Evolutionary conservation across 2,113 vertebrate species (phyloP).

Genomic region (Isurus oxyrinchus): DNA sequence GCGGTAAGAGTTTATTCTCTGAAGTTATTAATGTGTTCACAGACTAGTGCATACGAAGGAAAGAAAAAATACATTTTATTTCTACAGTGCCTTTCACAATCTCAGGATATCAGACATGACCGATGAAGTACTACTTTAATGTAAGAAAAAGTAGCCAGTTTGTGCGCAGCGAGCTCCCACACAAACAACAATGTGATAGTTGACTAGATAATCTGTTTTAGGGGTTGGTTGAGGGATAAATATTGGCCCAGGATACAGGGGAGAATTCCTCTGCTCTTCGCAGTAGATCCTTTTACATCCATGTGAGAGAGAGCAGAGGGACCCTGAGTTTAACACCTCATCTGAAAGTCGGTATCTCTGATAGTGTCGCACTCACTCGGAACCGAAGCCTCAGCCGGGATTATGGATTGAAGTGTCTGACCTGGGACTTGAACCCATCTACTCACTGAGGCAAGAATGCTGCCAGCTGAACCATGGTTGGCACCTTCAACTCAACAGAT

Average conservation of each 20-base stretch:
- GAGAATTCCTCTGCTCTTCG: background rate
- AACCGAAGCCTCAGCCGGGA: background rate
- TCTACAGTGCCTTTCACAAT: background rate
- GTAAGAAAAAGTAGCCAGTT: background rate
- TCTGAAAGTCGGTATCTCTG: background rate
- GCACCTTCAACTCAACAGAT: background rate
- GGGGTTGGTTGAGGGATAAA: background rate
- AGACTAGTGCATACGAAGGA: no score
- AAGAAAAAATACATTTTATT: background rate
- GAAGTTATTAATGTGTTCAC: background rate
- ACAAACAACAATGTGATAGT: background rate
- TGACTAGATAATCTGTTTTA: background rate
- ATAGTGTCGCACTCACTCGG: background rate
- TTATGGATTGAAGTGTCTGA: background rate
- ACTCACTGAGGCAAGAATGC: background rate
- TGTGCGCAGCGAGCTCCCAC: background rate
- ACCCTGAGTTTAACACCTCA: background rate
- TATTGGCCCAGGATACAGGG: background rate
- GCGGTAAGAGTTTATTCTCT: constrained; percentile 58
- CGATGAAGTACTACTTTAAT: background rate
- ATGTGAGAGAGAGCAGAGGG: background rate
- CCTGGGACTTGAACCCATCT: background rate
- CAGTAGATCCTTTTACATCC: background rate
- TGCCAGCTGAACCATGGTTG: background rate
- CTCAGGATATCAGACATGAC: background rate